phyloP scores from a whole-genome alignment of 2,888 invertebrate species.

The Isotomurus palustris region DNA sequence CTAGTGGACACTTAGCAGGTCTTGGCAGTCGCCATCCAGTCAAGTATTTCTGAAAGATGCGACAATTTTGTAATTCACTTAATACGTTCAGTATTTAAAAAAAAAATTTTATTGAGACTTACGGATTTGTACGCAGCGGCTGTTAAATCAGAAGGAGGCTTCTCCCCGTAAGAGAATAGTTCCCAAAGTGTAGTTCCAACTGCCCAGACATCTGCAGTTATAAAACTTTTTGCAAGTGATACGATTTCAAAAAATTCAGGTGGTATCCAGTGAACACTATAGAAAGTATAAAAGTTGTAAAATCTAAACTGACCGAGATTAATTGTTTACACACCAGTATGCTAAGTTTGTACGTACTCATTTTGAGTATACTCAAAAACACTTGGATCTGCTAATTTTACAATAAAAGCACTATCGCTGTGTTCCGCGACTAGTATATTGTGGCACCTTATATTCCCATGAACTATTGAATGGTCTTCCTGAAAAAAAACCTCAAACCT shows the following conservation, averaged over 20 bases:
- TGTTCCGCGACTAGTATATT: slow-evolving; percentile 74
- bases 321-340: slow-evolving; percentile 6
- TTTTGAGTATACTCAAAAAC: slow-evolving; percentile 59
- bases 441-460: slow-evolving; percentile 77
- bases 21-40: slow-evolving; percentile 64
- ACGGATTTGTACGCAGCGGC: slow-evolving; percentile 51
- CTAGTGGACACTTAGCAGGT: slow-evolving; percentile 65
- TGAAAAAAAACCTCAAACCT: slow-evolving; percentile 46
- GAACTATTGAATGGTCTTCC: slow-evolving; percentile 74
- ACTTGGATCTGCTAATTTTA: slow-evolving; percentile 80
- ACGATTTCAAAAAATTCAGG: slow-evolving; percentile 71
- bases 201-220: slow-evolving; percentile 82
- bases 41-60: slow-evolving; percentile 58
- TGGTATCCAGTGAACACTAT: slow-evolving; percentile 86
- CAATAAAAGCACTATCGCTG: slow-evolving; percentile 63
- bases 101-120: slow-evolving; percentile 16
- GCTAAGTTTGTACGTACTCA: slow-evolving; percentile 59
- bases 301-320: background rate
- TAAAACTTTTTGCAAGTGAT: slow-evolving; percentile 62
- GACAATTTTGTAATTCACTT: background rate
- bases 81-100: background rate
- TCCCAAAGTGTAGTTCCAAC: slow-evolving; percentile 90
- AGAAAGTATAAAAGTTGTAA: slow-evolving; percentile 28
- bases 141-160: slow-evolving; percentile 50
- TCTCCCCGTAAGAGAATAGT: slow-evolving; percentile 73